Percentiles rank a stretch among this genome's conserved stretches.
These are phyloP conservation scores for Luehdorfia chinensis DNA, from an alignment of 1,140 invertebrate species.

Conservation along the genomic window DNA sequence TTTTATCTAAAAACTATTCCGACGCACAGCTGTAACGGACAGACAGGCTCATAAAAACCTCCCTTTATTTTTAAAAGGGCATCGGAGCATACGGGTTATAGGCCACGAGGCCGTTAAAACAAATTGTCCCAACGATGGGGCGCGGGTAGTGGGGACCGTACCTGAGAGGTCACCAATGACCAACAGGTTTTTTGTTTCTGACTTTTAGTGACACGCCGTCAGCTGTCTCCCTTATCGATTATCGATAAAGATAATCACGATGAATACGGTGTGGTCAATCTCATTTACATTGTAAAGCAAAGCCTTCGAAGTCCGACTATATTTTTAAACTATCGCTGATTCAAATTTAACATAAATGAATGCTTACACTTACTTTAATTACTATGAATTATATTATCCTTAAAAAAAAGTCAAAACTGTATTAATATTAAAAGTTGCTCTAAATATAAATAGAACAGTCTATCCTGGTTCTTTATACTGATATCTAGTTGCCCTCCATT, in stretches of 20 bases:
- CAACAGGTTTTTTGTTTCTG: slow-evolving; percentile 39
- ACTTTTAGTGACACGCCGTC: background rate
- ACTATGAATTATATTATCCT: no score
- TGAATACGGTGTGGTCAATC: background rate
- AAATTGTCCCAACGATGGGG: slow-evolving; percentile 25
- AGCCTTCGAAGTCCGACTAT: background rate
- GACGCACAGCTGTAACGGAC: slow-evolving; percentile 8
- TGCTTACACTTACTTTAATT: no score
- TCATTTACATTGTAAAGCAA: background rate
- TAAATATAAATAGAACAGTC: no score
- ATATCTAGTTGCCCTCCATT: no score
- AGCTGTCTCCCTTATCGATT: background rate
- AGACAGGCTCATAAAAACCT: background rate
- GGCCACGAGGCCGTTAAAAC: slow-evolving; percentile 20
- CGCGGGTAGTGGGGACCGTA: slow-evolving; percentile 23
- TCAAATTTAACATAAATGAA: no score
- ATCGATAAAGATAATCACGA: slow-evolving; percentile 5
- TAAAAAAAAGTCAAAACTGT: no score
- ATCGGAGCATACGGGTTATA: slow-evolving; percentile 17
- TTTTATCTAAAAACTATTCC: slow-evolving; percentile 6
- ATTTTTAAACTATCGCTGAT: background rate
- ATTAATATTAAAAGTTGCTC: no score
- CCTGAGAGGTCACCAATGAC: slow-evolving; percentile 39
- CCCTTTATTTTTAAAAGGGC: slow-evolving; percentile 1
- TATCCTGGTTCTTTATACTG: no score